phyloP scores from a whole-genome alignment of 2,113 vertebrate species.

The Xiphophorus maculatus region DNA sequence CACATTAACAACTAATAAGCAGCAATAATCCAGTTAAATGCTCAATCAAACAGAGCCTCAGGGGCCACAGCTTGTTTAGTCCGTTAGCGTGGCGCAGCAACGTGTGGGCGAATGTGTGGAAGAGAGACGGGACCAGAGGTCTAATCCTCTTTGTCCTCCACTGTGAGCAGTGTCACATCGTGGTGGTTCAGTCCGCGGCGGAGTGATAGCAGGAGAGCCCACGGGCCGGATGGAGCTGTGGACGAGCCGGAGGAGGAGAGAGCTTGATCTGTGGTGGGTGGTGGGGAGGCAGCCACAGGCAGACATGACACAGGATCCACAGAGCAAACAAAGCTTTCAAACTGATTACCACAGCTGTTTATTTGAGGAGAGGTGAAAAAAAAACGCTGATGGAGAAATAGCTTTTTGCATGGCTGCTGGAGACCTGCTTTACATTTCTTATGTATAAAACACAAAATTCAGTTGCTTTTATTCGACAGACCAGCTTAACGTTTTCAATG shows the following conservation, averaged over 20 bases:
- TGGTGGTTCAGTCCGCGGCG: conserved; percentile 54
- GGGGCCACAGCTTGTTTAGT: conserved; percentile 55
- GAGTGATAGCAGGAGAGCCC: conserved; percentile 51
- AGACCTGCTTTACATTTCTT: not conserved
- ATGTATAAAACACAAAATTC: not conserved
- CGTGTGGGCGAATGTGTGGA: conserved; percentile 42
- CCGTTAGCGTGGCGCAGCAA: conserved; percentile 28
- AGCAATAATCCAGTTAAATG: conserved; percentile 78
- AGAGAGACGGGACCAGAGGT: conserved; percentile 53
- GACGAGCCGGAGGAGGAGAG: conserved; percentile 5
- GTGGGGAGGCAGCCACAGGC: conserved; percentile 34
- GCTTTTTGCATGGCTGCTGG: conserved; percentile 46
- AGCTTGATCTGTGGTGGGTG: conserved; percentile 15
- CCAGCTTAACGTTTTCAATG: not conserved
- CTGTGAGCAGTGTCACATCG: conserved; percentile 61
- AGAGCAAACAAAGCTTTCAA: conserved; percentile 79
- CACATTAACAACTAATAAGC: conserved; percentile 76
- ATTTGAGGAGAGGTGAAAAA: conserved; percentile 55
- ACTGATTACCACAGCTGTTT: conserved; percentile 81
- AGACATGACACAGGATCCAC: conserved; percentile 65
- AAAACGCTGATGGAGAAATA: conserved; percentile 70
- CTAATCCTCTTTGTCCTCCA: conserved; percentile 77
- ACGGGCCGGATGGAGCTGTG: conserved; percentile 43
- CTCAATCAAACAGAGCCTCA: conserved; percentile 68
- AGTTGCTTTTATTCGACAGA: not conserved